A percentile compares a stretch with the other conserved stretches of the same genome.
phyloP scores from a whole-genome alignment of 2,113 vertebrate genomes.

The Limanda limanda region DNA sequence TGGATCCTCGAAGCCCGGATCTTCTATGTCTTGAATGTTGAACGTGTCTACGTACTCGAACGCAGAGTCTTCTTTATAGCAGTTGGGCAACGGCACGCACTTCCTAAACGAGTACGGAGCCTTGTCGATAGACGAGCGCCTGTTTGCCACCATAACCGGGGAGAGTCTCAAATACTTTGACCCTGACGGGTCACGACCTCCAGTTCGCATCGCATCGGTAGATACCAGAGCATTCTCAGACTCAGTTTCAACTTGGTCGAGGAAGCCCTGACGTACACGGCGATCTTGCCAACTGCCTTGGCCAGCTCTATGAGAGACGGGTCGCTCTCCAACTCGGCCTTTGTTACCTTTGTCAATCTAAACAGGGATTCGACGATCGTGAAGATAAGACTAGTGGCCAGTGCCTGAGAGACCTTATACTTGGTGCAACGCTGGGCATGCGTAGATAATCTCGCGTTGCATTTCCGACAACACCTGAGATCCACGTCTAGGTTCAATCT shows the following conservation, averaged over 20 bases:
- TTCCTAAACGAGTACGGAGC: constrained; percentile 6
- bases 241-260: constrained; percentile 10
- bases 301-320: not conserved
- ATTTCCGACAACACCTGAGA: constrained; percentile 6
- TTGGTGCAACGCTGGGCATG: not conserved
- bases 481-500: constrained; percentile 14
- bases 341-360: not conserved
- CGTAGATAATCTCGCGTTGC: not conserved
- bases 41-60: constrained; percentile 30
- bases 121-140: not conserved
- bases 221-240: constrained; percentile 26
- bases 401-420: not conserved
- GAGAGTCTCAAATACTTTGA: not conserved
- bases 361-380: constrained; percentile 4
- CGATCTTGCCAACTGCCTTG: constrained; percentile 4
- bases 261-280: not conserved
- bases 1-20: not conserved
- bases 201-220: not conserved
- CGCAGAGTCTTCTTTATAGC: not conserved
- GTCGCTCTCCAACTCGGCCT: not conserved
- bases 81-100: constrained; percentile 12
- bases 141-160: not conserved
- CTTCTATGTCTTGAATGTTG: not conserved
- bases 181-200: not conserved
- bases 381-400: not conserved